These are phyloP conservation scores for Arbacia lixula DNA, from an alignment of 53 echinoderm and acorn worm genomes.

Conservation along the genomic window DNA sequence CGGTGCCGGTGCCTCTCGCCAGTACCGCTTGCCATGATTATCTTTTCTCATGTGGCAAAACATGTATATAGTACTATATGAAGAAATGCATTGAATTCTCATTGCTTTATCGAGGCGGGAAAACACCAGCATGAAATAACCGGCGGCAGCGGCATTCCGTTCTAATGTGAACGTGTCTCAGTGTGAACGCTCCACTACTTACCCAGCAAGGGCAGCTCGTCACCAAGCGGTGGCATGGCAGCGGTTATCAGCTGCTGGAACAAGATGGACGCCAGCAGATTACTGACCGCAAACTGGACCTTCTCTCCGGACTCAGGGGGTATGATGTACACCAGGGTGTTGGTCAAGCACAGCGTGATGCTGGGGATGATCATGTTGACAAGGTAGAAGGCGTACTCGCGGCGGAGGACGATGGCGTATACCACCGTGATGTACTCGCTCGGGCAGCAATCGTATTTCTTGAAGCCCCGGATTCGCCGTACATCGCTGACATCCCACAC, in stretches of 20 bases:
- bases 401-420: conserved; percentile 39
- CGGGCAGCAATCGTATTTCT: conserved; percentile 67
- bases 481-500: conserved; percentile 62
- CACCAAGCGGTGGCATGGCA: conserved; percentile 77
- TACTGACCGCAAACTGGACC: conserved; percentile 77
- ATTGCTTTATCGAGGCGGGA: no score
- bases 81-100: no score
- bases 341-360: conserved; percentile 61
- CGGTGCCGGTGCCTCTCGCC: no score
- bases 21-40: no score
- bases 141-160: no score
- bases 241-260: conserved; percentile 80
- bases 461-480: background rate
- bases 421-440: conserved; percentile 41
- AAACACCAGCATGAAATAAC: no score
- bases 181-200: no score
- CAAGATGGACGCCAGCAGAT: conserved; percentile 75
- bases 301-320: conserved; percentile 88
- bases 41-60: no score
- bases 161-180: no score
- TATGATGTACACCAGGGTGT: conserved; percentile 73
- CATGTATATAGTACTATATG: no score
- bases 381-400: conserved; percentile 64
- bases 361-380: conserved; percentile 76
- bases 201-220: conserved; percentile 74